A percentile compares a stretch with the other conserved stretches of the same genome.
Evolutionary conservation across 2,797 vertebrate genomes (phyloP).

Genomic region (Parotocinclus haroldoi): DNA sequence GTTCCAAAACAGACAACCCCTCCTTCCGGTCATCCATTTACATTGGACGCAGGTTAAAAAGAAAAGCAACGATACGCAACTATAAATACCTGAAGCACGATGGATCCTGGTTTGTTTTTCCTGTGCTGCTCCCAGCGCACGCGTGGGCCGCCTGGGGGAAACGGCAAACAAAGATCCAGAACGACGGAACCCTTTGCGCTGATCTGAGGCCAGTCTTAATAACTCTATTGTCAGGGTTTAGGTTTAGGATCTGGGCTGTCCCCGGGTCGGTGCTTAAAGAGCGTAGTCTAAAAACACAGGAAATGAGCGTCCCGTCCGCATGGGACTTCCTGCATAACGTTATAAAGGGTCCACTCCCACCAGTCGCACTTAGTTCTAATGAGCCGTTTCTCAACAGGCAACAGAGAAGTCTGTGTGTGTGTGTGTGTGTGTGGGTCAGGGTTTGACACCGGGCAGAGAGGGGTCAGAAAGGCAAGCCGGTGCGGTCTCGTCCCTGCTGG

Average conservation of each 20-base stretch:
- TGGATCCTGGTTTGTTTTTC: conserved; percentile 60
- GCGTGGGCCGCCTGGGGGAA: conserved; percentile 74
- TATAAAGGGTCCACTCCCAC: conserved; percentile 71
- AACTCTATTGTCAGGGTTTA: conserved; percentile 19
- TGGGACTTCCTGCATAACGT: conserved; percentile 70
- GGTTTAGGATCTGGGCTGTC: conserved; percentile 27
- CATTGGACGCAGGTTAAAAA: conserved; percentile 57
- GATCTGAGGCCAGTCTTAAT: conserved; percentile 30
- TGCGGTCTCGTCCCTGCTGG: conserved; percentile 80
- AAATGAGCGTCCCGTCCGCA: conserved; percentile 65
- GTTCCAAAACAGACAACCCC: conserved; percentile 39
- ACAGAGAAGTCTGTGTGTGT: conserved; percentile 47
- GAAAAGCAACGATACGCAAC: conserved; percentile 65
- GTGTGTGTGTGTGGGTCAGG: conserved; percentile 43
- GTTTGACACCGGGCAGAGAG: conserved; percentile 44
- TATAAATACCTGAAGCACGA: conserved; percentile 71
- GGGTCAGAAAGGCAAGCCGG: conserved; percentile 53
- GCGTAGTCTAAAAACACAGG: conserved; percentile 55
- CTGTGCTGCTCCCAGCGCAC: conserved; percentile 68
- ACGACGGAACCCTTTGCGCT: conserved; percentile 7
- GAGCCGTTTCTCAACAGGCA: conserved; percentile 52
- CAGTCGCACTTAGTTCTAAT: conserved; percentile 49
- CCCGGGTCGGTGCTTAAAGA: conserved; percentile 35
- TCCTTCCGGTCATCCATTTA: conserved; percentile 71
- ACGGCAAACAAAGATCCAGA: conserved; percentile 39